phyloP scores from a whole-genome alignment of 2,113 vertebrate genomes.

The Cheirogaleus medius region DNA sequence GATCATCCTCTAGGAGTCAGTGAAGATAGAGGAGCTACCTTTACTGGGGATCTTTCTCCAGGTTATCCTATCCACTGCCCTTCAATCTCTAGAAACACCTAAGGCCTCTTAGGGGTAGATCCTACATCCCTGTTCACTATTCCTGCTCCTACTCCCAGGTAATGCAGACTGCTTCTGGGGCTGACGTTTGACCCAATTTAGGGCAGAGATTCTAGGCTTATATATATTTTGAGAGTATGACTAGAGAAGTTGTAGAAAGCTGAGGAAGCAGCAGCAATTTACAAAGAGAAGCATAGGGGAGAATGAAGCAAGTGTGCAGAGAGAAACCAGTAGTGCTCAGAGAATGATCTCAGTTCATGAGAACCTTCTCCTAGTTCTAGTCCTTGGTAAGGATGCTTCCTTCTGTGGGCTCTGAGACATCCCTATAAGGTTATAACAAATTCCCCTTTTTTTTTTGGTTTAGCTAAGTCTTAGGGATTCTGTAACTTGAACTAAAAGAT shows the following conservation, averaged over 20 bases:
- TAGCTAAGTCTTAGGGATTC: not conserved
- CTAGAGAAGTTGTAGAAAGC: not conserved
- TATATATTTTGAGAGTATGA: not conserved
- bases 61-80: not conserved
- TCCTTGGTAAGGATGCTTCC: not conserved
- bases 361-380: not conserved
- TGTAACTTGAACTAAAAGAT: conserved; percentile 3
- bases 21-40: not conserved
- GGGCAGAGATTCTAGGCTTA: not conserved
- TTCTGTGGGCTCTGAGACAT: not conserved
- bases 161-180: not conserved
- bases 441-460: not conserved
- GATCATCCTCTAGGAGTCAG: not conserved
- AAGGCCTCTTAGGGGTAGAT: not conserved
- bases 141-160: not conserved
- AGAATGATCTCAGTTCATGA: not conserved
- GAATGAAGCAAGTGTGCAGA: not conserved
- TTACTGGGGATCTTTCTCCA: not conserved
- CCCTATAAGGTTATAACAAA: not conserved
- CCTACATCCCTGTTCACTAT: not conserved
- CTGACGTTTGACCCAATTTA: not conserved
- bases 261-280: not conserved
- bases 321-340: not conserved
- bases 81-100: not conserved
- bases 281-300: not conserved